Conservation (phyloP, 2,797 vertebrate species). For the Ceryle rudis region DNA sequence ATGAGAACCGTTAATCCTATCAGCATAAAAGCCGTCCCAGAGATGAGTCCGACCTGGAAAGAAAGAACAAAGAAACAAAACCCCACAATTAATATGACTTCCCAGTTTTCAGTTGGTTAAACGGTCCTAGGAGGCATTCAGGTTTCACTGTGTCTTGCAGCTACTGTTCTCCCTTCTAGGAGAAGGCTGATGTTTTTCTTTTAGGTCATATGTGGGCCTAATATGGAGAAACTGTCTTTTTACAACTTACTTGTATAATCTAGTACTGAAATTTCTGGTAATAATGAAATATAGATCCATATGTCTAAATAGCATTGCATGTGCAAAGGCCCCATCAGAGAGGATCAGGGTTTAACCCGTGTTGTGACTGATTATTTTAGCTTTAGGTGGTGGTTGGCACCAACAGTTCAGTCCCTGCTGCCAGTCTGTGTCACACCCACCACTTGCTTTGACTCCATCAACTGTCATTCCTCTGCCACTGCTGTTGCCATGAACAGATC, state of each 20-base stretch:
- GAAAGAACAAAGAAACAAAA: constrained; percentile 1
- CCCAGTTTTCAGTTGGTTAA: background rate
- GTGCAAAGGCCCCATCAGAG: background rate
- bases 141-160: background rate
- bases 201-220: background rate
- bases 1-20: constrained; percentile 90
- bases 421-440: background rate
- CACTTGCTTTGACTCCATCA: background rate
- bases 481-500: background rate
- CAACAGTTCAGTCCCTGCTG: background rate
- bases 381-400: background rate
- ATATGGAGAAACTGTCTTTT: background rate
- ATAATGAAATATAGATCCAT: background rate
- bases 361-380: background rate
- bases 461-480: background rate
- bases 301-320: background rate
- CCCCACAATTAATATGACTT: background rate
- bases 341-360: background rate
- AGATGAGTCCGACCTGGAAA: constrained; percentile 92
- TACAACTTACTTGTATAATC: background rate
- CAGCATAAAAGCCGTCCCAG: constrained; percentile 88
- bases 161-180: background rate
- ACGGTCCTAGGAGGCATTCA: background rate
- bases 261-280: background rate
- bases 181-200: background rate